Evolutionary conservation across 2,888 invertebrate genomes (phyloP).

Genomic region (Athalia rosae): DNA sequence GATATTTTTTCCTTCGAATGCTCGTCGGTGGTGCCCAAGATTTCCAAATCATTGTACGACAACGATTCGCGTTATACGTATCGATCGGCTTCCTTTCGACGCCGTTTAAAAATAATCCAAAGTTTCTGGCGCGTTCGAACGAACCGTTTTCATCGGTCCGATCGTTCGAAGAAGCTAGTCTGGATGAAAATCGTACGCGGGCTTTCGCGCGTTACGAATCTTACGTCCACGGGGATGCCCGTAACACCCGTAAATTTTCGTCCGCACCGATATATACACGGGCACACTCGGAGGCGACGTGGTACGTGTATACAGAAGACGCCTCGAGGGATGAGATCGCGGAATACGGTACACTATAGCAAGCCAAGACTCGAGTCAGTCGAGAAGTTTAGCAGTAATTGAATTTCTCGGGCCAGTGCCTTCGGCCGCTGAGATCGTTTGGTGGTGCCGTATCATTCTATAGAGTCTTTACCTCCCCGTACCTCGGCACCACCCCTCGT

Average conservation of each 20-base stretch:
- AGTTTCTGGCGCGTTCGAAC: background rate
- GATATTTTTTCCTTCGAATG: no score
- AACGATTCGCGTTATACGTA: background rate
- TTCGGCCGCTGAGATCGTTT: slow-evolving; percentile 61
- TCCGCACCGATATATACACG: background rate
- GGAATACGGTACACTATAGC: slow-evolving; percentile 49
- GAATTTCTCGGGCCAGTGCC: slow-evolving; percentile 73
- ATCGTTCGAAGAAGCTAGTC: slow-evolving; percentile 30
- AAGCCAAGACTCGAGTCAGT: slow-evolving; percentile 62
- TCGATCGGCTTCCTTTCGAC: no score
- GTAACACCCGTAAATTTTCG: no score
- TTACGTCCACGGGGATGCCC: no score
- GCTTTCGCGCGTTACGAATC: background rate
- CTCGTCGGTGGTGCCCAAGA: background rate
- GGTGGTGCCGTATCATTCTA: slow-evolving; percentile 45
- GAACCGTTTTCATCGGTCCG: background rate
- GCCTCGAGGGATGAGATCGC: slow-evolving; percentile 22
- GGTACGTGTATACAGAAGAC: slow-evolving; percentile 9
- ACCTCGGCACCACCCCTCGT: slow-evolving; percentile 32
- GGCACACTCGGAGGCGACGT: background rate
- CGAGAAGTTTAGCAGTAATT: slow-evolving; percentile 72
- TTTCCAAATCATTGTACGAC: background rate
- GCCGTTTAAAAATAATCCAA: background rate
- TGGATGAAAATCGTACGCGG: slow-evolving; percentile 21
- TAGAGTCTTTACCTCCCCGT: slow-evolving; percentile 52